These are phyloP conservation scores for Sclerodermus sp. DNA, from an alignment of 2,888 invertebrate species.

Conservation along the genomic window DNA sequence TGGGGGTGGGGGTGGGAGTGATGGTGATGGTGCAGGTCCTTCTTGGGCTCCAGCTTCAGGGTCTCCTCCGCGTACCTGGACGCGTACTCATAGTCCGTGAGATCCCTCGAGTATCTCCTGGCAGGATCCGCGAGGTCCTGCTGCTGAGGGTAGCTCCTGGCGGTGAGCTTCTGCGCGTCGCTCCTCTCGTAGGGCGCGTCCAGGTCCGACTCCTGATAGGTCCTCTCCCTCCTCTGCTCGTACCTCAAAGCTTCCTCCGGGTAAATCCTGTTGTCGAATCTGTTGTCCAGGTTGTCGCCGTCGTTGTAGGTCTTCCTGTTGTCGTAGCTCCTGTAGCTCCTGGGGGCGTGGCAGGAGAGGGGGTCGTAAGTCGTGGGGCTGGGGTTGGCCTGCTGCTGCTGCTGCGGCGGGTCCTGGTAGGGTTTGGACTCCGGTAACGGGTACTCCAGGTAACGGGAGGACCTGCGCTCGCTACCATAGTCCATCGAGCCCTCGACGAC, in stretches of 20 bases:
- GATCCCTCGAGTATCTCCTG: slow-evolving; percentile 49
- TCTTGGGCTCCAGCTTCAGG: slow-evolving; percentile 50
- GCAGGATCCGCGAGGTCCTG: slow-evolving; percentile 34
- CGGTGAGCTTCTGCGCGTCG: slow-evolving; percentile 40
- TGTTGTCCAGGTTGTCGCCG: slow-evolving; percentile 42
- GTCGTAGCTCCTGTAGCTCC: slow-evolving; percentile 40
- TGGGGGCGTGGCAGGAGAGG: slow-evolving; percentile 2
- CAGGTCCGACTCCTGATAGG: slow-evolving; percentile 52
- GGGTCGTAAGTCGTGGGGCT: slow-evolving; percentile 18
- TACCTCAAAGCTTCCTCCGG: slow-evolving; percentile 47
- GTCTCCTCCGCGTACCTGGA: slow-evolving; percentile 52
- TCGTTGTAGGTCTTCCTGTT: slow-evolving; percentile 37
- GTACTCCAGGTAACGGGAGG: slow-evolving; percentile 54
- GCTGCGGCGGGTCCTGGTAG: too few species aligned
- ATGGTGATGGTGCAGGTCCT: slow-evolving; percentile 33
- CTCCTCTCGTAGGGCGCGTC: slow-evolving; percentile 49
- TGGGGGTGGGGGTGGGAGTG: too few species aligned
- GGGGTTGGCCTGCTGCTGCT: slow-evolving; percentile 26
- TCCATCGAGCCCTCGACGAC: slow-evolving; percentile 58
- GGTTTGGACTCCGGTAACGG: slow-evolving; percentile 45
- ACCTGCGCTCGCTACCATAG: slow-evolving; percentile 56
- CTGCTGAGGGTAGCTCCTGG: slow-evolving; percentile 34
- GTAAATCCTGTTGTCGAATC: slow-evolving; percentile 50
- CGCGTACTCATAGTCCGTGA: slow-evolving; percentile 50
- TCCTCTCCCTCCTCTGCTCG: slow-evolving; percentile 37